Evolutionary conservation across 1,140 invertebrate genomes (phyloP).

Genomic region (Brachionus manjavacas): DNA sequence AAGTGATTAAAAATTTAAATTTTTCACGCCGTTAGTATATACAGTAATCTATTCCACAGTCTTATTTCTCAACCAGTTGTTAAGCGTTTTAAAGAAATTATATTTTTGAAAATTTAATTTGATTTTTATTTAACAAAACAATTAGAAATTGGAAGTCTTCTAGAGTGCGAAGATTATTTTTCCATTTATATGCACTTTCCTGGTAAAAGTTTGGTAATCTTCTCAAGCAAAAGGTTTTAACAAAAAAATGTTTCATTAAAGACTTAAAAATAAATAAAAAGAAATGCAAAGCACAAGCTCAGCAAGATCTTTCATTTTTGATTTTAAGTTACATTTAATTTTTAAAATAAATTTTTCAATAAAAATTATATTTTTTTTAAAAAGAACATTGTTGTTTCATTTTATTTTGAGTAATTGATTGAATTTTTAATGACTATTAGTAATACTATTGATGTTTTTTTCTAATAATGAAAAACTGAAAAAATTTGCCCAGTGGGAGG

Average conservation of each 20-base stretch:
- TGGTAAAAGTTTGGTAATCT: neutral
- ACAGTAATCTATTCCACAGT: neutral
- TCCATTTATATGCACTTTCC: neutral
- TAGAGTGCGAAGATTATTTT: neutral
- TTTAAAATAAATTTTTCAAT: neutral
- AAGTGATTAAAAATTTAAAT: neutral
- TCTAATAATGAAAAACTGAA: neutral
- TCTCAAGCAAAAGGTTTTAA: neutral
- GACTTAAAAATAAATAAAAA: neutral
- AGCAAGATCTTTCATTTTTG: neutral
- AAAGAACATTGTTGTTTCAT: neutral
- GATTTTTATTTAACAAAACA: neutral
- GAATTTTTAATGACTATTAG: too few relatives aligned
- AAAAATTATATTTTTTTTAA: neutral
- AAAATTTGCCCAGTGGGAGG: neutral
- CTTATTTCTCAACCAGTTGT: neutral
- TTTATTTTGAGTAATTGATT: neutral
- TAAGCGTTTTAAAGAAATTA: neutral
- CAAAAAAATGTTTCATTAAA: neutral
- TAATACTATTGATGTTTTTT: too few relatives aligned
- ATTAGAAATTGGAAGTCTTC: neutral
- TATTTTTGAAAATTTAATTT: neutral
- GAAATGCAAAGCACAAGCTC: neutral
- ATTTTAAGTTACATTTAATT: neutral
- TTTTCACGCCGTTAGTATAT: neutral